These are phyloP conservation scores for Embidobia sp. DNA, from an alignment of 2,888 invertebrate species.

Conservation along the genomic window DNA sequence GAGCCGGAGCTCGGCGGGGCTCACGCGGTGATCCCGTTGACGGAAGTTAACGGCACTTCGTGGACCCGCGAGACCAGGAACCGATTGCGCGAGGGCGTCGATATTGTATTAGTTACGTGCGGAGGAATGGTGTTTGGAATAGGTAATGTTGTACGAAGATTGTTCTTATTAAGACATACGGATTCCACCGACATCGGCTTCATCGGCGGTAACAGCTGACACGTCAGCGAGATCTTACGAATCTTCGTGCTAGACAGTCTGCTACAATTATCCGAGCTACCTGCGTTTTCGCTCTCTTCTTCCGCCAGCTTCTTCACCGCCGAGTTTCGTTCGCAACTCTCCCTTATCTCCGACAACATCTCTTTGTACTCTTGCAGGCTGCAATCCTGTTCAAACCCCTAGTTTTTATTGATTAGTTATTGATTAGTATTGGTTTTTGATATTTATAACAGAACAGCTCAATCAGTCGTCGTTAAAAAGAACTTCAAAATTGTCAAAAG, in stretches of 20 bases:
- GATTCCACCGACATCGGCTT: constrained; percentile 73
- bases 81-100: constrained; percentile 82
- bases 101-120: constrained; percentile 87
- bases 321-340: constrained; percentile 84
- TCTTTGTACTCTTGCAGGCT: constrained; percentile 77
- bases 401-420: no score
- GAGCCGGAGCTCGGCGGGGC: no score
- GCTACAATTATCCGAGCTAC: constrained; percentile 75
- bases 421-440: no score
- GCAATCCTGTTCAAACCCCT: constrained; percentile 68
- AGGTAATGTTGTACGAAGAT: constrained; percentile 87
- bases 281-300: constrained; percentile 74
- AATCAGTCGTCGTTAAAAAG: no score
- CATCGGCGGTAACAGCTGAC: constrained; percentile 83
- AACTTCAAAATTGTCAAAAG: no score
- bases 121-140: constrained; percentile 83
- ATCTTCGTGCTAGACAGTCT: constrained; percentile 79
- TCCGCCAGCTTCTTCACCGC: constrained; percentile 69
- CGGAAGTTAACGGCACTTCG: constrained; percentile 79
- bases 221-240: constrained; percentile 88
- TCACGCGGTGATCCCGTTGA: constrained; percentile 68
- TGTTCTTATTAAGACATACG: constrained; percentile 80
- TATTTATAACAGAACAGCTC: no score
- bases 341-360: constrained; percentile 84
- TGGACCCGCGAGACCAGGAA: constrained; percentile 82